Evolutionary conservation across 2,113 vertebrate genomes (phyloP), one percentile per base, ranked within the genome.

Genomic region (Burhinus oedicnemus): DNA sequence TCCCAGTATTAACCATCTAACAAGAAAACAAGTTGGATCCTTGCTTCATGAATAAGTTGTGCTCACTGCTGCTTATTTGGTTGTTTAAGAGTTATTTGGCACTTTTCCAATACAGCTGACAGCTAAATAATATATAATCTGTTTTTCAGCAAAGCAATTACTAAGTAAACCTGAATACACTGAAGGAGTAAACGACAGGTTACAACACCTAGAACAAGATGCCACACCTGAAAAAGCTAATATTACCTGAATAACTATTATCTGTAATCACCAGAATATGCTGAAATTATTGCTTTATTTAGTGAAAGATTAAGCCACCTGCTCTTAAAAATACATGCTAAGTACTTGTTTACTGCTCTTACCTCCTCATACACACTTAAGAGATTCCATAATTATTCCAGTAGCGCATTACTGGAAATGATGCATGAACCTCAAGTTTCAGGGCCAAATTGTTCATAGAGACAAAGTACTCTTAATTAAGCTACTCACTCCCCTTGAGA

Each of bases 101-200:
- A 83, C 26, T 36, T 83, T 29, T 91, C 93, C 96, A 95, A 22
- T 57, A 83, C 9, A 86, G 82, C 87, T 98, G 98, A 98, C 97
- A 98, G 91, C 84, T 96, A 95, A 97, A 98, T 97, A 98, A 97
- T 96, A 97, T 77, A 96, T 97, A 98, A 98, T 97, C 98, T 97
- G 96, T 81, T 96, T 98, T 98, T 98, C 98, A 97, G 89, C 85
- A 95, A 95, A 94, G 92, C 95, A 98, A 98, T 98, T 98, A 97
- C 64, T 23, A 32, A 79, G 81, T 68, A 96, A 97, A 93, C 64
- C 75, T 96, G 92, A 96, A 90, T 76, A 84, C 54, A 91, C 80
- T 40, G 57, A 81, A 82, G 92, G 78, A 96, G 83, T 92, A 96
- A 96, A 93, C 30, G 21, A 89, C 87, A 72, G 79, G 75, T 98